Conservation (phyloP, 2,113 vertebrate species). For the Phodopus roborovskii region DNA sequence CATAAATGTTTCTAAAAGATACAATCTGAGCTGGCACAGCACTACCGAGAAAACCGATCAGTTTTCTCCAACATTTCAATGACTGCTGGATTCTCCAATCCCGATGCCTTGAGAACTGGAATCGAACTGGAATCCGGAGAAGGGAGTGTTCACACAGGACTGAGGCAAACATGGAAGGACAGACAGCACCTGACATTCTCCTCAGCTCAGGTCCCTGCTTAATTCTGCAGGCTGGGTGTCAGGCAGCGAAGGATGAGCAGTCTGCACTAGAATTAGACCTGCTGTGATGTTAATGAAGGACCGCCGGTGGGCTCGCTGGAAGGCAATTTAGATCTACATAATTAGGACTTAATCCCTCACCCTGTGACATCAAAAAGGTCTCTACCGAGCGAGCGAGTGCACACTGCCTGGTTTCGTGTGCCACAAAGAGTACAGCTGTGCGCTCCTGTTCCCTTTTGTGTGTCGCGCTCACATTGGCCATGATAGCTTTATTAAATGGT, state of each 20-base stretch:
- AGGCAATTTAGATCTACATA: slow-evolving; percentile 73
- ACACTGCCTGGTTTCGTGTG: slow-evolving; percentile 22
- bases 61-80: not conserved
- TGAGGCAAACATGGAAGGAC: not conserved
- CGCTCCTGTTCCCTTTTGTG: not conserved
- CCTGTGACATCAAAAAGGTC: slow-evolving; percentile 66
- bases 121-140: not conserved
- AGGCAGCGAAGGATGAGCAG: not conserved
- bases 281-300: slow-evolving; percentile 75
- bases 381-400: not conserved
- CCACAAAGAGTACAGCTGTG: not conserved
- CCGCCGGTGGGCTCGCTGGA: slow-evolving; percentile 44
- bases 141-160: not conserved
- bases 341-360: slow-evolving; percentile 71
- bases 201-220: not conserved
- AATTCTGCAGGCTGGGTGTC: slow-evolving; percentile 6
- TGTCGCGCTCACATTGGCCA: not conserved
- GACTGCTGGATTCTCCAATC: not conserved
- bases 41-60: not conserved
- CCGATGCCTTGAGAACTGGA: not conserved
- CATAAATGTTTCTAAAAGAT: not conserved
- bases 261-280: slow-evolving; percentile 59
- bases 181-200: not conserved
- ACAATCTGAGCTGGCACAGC: not conserved
- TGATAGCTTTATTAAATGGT: slow-evolving; percentile 62